Base-by-base conservation (phyloP, 2,797 vertebrate genomes). In the Oryzias dopingdopingensis region DNA sequence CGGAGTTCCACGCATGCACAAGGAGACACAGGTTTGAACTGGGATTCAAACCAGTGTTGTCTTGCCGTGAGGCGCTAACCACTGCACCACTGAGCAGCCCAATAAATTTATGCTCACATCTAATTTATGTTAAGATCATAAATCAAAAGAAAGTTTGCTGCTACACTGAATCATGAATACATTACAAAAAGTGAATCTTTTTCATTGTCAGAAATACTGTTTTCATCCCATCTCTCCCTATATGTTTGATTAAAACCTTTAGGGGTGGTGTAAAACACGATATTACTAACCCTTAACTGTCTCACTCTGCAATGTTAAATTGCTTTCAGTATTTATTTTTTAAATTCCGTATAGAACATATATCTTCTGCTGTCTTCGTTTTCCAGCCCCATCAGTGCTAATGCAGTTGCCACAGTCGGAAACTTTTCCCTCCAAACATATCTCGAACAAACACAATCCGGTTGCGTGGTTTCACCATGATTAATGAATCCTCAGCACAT, bases 401-500 rank as follows among this genome's bases (percentile, higher is more conserved):
- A 72, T 54, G 64, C 56, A 69, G 64, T 72, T 75, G 68, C 24
- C 49, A 15, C 15, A 14, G 41, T 24, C 23, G 32, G 62, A 80
- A 81, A 87, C 68, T 59, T 80, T 52, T 46, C 58, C 71, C 48
- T 59, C 70, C 40, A 65, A 81, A 79, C 52, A 81, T 37, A 53
- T 72, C 60, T 46, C 67, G 43, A 7, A 52, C 53, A 65, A 71
- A 81, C 62, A 65, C 61, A 44, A 67, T 63, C 65, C 73, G 68
- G 72, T 80, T 53, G 60, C 73, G 70, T 20, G 67, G 72, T 76
- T 87, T 76, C 58, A 41, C 61, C 37, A n/a, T 57, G 75, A 82
- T 75, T 82, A 62, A 52, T 63, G 59, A 69, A 68, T 71, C 62
- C 73, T 76, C 68, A 80, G 72, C 80, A 73, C 62, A 18, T 78